phyloP scores from a whole-genome alignment of 1,140 invertebrate species.

The Sinella curviseta region DNA sequence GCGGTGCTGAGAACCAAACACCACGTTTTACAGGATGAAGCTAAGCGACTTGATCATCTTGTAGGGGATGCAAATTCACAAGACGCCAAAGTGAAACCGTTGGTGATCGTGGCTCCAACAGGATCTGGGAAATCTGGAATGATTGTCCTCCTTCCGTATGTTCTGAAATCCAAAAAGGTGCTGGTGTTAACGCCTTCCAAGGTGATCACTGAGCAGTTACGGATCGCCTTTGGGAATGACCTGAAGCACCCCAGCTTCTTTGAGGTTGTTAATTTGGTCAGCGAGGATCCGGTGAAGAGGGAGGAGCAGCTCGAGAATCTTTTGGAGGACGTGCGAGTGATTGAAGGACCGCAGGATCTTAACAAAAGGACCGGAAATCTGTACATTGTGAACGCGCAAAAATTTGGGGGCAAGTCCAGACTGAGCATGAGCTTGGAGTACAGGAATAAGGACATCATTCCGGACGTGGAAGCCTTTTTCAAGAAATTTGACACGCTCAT shows the following conservation, averaged over 20 bases:
- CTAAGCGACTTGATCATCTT: too few species aligned
- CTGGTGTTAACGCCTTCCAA: slow-evolving; percentile 23
- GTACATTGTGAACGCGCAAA: slow-evolving; percentile 34
- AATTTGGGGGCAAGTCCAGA: slow-evolving; percentile 25
- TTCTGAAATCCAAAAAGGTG: slow-evolving; percentile 27
- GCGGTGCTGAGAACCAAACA: not conserved
- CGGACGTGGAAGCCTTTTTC: not conserved
- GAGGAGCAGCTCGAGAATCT: not conserved
- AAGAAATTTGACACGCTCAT: slow-evolving; percentile 30
- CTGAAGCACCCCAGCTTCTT: not conserved
- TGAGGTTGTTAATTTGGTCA: not conserved
- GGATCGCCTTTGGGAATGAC: not conserved
- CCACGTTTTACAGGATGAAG: not conserved
- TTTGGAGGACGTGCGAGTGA: not conserved
- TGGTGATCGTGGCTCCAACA: slow-evolving; percentile 21
- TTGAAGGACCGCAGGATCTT: not conserved
- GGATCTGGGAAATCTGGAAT: slow-evolving; percentile 37
- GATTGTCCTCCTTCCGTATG: slow-evolving; percentile 26
- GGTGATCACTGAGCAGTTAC: slow-evolving; percentile 19
- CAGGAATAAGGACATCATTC: not conserved
- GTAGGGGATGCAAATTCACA: not conserved
- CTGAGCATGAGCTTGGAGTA: not conserved
- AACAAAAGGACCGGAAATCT: not conserved
- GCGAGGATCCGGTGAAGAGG: not conserved
- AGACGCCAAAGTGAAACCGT: not conserved